Base-by-base conservation (phyloP, 1,140 invertebrate genomes). In the Chlorops oryzae region DNA sequence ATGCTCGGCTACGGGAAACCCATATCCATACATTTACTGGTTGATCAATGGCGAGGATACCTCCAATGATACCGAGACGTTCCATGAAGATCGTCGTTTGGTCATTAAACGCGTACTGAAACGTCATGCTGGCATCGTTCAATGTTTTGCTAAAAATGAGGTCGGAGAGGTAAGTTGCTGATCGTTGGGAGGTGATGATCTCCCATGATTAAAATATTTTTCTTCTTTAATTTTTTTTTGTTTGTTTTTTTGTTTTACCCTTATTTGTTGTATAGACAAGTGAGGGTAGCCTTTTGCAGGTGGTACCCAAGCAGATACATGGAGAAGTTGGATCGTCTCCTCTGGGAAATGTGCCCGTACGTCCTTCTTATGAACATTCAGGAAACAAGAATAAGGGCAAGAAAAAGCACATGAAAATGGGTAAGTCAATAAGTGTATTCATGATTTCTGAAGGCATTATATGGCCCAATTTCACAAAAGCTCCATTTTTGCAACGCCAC, bases 121-220 rank as follows among this genome's bases (percentile, higher is more conserved):
- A 61, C 78, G 80, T 3, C 88, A 93, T 62, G 87, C 88, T 1
- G 92, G 92, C 1, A 84, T 92, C 17, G 85, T 92, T 47, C 90
- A 95, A 63, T 92, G 90, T 66, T 88, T 94, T 58, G 90, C 88
- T 0, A 83, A 80, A 50, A 95, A 93, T 73, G 70, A 77, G n/a
- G 77, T 90, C 12, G 89, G 88, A 18, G 86, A 85, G 47, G 81
- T 72, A 22, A 65, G 59, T 50, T 47, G 22, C 35, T 18, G 43
- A 32, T 2, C 2, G 17, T 27, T 43, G 21, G 2, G 9, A 41
- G 21, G 5, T 6, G n/a, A 41, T 41, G 22, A 6, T 41, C 3
- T 6, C 21, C 15, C 39, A n/a, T n/a, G n/a, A n/a, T n/a, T n/a
- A n/a, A n/a, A n/a, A n/a, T n/a, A n/a, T 18, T 17, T 41, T 20